Evolutionary conservation across 2,113 vertebrate species (phyloP).

Genomic region (Gulo gulo): DNA sequence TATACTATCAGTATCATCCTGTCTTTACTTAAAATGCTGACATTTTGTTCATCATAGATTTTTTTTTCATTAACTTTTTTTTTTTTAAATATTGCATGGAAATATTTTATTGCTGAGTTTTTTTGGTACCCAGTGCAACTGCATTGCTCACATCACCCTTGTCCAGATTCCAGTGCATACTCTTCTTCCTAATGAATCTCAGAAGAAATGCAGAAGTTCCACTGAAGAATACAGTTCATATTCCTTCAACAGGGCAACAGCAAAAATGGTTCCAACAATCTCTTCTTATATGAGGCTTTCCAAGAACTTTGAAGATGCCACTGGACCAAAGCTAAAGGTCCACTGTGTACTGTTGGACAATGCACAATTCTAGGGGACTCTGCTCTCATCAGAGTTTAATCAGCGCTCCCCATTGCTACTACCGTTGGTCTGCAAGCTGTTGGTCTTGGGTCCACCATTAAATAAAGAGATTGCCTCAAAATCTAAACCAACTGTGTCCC

Average conservation of each 20-base stretch:
- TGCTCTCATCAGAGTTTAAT: background rate
- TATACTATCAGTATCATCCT: background rate
- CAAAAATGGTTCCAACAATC: background rate
- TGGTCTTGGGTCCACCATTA: background rate
- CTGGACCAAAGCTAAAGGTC: background rate
- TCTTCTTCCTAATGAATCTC: background rate
- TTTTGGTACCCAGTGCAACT: background rate
- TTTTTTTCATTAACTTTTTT: background rate
- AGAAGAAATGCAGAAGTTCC: background rate
- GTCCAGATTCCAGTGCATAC: background rate
- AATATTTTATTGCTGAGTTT: background rate
- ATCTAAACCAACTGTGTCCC: background rate
- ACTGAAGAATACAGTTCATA: background rate
- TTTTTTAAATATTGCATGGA: background rate
- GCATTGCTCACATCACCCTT: background rate
- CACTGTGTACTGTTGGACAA: background rate
- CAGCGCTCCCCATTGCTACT: too few relatives aligned
- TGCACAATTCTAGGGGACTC: background rate
- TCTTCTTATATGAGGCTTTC: background rate
- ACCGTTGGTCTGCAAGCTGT: background rate
- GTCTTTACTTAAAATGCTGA: background rate
- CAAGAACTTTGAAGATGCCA: background rate
- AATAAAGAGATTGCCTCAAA: background rate
- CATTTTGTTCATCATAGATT: background rate
- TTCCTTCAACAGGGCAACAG: background rate